Percentiles rank a stretch among this genome's conserved stretches.
These are phyloP conservation scores for Oxytorus armatus DNA, from an alignment of 2,888 invertebrate genomes.

Conservation along the genomic window DNA sequence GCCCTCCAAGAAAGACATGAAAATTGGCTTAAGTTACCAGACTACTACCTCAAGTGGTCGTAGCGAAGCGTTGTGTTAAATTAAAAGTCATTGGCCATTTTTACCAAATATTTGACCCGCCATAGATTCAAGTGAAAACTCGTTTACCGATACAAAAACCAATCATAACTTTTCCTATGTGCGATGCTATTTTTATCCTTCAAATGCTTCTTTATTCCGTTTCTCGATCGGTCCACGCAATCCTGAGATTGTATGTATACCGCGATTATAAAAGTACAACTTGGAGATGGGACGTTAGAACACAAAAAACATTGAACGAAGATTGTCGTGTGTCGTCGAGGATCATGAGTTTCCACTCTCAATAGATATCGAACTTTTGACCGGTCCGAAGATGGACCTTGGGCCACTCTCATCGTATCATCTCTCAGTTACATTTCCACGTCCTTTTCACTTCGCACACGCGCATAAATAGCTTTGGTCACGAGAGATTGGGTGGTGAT, in stretches of 20 bases:
- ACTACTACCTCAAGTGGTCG: no score
- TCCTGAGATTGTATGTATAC: neutral
- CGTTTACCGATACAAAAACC: no score
- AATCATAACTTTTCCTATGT: no score
- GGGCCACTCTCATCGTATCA: neutral
- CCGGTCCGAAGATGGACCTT: neutral
- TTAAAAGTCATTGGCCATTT: no score
- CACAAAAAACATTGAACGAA: neutral
- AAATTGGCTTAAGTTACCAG: no score
- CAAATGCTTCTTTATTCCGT: no score
- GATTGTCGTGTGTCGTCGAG: neutral
- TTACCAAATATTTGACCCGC: no score
- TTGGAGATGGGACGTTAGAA: neutral
- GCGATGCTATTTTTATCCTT: no score
- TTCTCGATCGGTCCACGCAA: no score
- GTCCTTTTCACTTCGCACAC: conserved; percentile 11
- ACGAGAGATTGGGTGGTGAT: conserved; percentile 10
- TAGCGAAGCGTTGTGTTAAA: no score
- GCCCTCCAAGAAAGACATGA: no score
- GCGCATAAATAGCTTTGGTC: conserved; percentile 30
- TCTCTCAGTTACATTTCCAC: conserved; percentile 8
- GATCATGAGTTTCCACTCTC: neutral
- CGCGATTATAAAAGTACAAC: neutral
- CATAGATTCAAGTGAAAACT: no score
- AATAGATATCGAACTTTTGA: neutral